These are phyloP conservation scores for Cydia fagiglandana DNA, from an alignment of 1,140 invertebrate species.

Conservation along the genomic window DNA sequence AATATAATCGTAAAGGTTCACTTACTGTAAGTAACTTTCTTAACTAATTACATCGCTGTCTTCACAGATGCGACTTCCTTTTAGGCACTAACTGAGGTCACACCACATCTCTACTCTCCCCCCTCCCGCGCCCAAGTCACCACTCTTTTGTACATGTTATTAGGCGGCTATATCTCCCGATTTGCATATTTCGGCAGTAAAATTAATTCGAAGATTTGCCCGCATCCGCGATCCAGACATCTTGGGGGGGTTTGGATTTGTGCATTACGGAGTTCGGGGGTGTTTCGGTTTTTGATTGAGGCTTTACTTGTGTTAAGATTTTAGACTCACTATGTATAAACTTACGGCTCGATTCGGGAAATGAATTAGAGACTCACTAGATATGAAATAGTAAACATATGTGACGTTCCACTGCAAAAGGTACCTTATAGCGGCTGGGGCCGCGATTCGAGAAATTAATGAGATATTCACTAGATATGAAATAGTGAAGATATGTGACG, in stretches of 20 bases:
- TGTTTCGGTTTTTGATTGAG: conserved; percentile 52
- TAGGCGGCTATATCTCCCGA: conserved; percentile 75
- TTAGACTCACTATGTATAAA: neutral
- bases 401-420: too few relatives aligned
- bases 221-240: conserved; percentile 64
- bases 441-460: too few relatives aligned
- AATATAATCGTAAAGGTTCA: neutral
- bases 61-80: conserved; percentile 30
- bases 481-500: too few relatives aligned
- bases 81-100: conserved; percentile 36
- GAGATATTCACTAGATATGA: too few relatives aligned
- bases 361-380: too few relatives aligned
- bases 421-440: too few relatives aligned
- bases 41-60: neutral
- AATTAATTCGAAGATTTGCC: conserved; percentile 81
- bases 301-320: conserved; percentile 10
- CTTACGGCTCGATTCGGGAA: too few relatives aligned
- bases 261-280: conserved; percentile 53
- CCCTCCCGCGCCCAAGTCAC: conserved; percentile 59
- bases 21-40: neutral
- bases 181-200: conserved; percentile 80
- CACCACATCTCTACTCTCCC: conserved; percentile 41
- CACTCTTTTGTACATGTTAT: conserved; percentile 78
- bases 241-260: conserved; percentile 65
- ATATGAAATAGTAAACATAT: too few relatives aligned